Base-by-base conservation (phyloP, 2,797 vertebrate genomes). In the Phalloptychus januarius region DNA sequence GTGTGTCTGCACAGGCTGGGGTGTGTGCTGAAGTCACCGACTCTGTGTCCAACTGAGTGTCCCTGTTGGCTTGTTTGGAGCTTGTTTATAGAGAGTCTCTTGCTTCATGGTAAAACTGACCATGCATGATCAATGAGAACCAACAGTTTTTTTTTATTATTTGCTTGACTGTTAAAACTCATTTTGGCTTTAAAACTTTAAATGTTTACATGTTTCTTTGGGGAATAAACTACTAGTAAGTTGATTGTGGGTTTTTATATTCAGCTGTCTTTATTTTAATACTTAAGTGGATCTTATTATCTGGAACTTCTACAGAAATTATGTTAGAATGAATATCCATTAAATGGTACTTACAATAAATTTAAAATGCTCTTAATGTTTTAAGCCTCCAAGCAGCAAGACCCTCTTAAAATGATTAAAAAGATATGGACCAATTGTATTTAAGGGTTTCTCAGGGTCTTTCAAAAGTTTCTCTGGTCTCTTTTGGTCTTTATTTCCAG, bases 11-110 rank as follows among this genome's bases (percentile, higher is more conserved):
- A 7, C 23, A 70, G 71, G 56, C 11, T 31, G 52, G 77, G 23
- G 6, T 44, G 71, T 80, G 50, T 85, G 76, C 79, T 87, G 73
- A 76, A 1, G 52, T 52, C 73, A 56, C 28, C n/a, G 38, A 45
- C 72, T 71, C 25, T 12, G 2, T 86, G 80, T 83, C 28, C 44
- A 69, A 65, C 71, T 80, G 18, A 44, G 71, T 76, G 76, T 71
- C 72, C 18, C 74, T 45, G 28, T 56, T 6, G 25, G 33, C 54
- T 76, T 2, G 63, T 77, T 45, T 33, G 18, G 75, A 38, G 44
- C 4, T 56, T 54, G 25, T 76, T 74, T 70, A 38, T 77, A 63
- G 67, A 42, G 15, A 38, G 10, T 80, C 38, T 84, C 69, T 42
- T 65, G 52, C 31, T 65, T 23, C 42, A 54, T 31, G 75, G 42